Evolutionary conservation across 2,888 invertebrate genomes (phyloP), one percentile per base, ranked within the genome.

Genomic region (Spilosoma lubricipeda): DNA sequence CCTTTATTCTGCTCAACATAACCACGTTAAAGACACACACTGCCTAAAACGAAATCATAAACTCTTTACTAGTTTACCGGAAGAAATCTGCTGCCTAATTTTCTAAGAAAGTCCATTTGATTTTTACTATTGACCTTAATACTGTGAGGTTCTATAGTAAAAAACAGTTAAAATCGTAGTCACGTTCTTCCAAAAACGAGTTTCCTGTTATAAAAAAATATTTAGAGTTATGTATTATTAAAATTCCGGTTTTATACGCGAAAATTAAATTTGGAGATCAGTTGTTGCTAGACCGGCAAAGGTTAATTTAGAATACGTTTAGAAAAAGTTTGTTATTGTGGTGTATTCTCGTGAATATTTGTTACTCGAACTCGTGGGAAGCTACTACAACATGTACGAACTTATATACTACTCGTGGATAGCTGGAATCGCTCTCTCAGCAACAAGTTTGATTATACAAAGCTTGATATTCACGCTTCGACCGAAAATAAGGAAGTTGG

Each of bases 371-470:
- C 27, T 63, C 59, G 30, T 15, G 27, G 15, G 11, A 63, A 27
- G 30, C 59, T 30, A 63, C 30, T 27, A 18, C 30, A 63, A 63
- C 30, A 63, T 63, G 30, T 27, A 15, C 27, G 59, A 63, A 30
- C 5, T 63, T 5, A 15, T 30, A 65, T 36, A 65, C 23, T 65
- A 23, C 65, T 36, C 23, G 20, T 67, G 67, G 67, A 39, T 45
- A 33, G 5, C 33, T 69, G 68, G 68, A 33, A 52, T 69, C 11
- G 8, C 33, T 33, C 27, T 69, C 30, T 52, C 68, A 33, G 36
- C 52, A 33, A 52, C 45, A 69, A 52, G 68, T 69, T 52, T 69
- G 9, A 20, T 69, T 9, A 69, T 69, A 69, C 52, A 56, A 69
- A 30, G 15, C 13, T 18, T 36, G 23, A 33, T 69, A 36, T 69